Conservation (phyloP, 2,888 invertebrate species). For the Epistrophella euchroma region DNA sequence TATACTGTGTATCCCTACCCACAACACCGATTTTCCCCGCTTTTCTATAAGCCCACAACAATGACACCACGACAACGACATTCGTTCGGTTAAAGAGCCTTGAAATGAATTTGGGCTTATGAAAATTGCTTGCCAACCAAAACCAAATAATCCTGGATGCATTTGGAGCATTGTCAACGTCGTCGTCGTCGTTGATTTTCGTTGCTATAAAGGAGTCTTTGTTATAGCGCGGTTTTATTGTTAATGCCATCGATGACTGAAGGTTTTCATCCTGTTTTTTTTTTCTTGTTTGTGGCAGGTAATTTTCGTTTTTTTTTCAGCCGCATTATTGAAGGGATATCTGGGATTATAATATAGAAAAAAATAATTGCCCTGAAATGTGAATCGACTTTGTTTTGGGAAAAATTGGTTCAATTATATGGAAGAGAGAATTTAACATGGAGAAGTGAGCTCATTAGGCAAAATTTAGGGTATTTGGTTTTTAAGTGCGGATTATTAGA, state of each 20-base stretch:
- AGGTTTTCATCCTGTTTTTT: conserved; percentile 13
- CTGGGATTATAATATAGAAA: background rate
- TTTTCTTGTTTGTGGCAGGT: conserved; percentile 9
- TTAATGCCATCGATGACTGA: conserved; percentile 49
- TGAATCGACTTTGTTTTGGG: background rate
- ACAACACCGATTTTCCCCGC: background rate
- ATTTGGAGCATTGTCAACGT: background rate
- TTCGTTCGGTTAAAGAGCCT: background rate
- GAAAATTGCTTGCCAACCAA: conserved; percentile 26
- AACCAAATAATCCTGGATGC: conserved; percentile 1
- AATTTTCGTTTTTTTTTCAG: conserved; percentile 15
- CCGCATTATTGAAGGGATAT: conserved; percentile 5
- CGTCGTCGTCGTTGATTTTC: background rate
- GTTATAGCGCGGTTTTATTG: conserved; percentile 37
- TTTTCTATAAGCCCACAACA: conserved; percentile 12
- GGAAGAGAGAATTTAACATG: background rate
- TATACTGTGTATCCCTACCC: background rate
- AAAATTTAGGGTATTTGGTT: background rate
- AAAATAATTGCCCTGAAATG: conserved; percentile 14
- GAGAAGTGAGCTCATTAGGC: conserved; percentile 7
- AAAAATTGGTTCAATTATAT: background rate
- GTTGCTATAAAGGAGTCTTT: conserved; percentile 23
- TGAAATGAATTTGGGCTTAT: conserved; percentile 32
- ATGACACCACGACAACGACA: conserved; percentile 5
- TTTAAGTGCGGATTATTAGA: background rate